A percentile compares a stretch with the other conserved stretches of the same genome.
Conservation (phyloP, 1,140 invertebrate species). For the Caerostris darwini region DNA sequence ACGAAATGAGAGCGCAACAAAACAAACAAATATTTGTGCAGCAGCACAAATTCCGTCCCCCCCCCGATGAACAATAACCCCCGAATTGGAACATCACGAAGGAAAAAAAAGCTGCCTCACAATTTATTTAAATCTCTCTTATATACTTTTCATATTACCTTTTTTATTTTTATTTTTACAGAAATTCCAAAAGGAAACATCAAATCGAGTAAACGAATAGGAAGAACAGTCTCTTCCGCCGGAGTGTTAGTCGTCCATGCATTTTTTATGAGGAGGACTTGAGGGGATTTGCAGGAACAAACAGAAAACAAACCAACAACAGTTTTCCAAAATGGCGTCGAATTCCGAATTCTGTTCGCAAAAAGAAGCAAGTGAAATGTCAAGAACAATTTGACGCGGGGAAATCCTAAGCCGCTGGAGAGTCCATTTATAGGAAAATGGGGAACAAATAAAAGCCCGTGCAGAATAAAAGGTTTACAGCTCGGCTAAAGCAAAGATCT, state of each 20-base stretch:
- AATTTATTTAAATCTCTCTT: conserved; percentile 6
- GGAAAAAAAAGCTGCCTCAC: no score
- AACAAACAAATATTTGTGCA: background rate
- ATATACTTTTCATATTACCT: background rate
- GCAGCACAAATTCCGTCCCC: background rate
- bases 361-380: background rate
- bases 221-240: background rate
- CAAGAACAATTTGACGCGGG: conserved; percentile 1
- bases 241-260: background rate
- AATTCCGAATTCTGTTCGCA: background rate
- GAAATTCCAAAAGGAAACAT: conserved; percentile 20
- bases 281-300: conserved; percentile 5
- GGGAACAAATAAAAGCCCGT: background rate
- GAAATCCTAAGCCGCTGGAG: background rate
- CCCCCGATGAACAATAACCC: background rate
- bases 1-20: conserved; percentile 8
- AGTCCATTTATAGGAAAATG: background rate
- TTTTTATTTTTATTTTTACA: no score
- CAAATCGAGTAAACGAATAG: background rate
- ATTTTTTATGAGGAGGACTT: conserved; percentile 23
- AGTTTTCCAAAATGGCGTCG: conserved; percentile 8
- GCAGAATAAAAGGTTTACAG: background rate
- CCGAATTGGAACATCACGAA: background rate
- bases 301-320: conserved; percentile 26
- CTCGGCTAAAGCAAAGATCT: conserved; percentile 8